Percentiles rank a stretch among this genome's conserved stretches.
phyloP scores from a whole-genome alignment of 2,797 vertebrate genomes.

The Danio choprae region DNA sequence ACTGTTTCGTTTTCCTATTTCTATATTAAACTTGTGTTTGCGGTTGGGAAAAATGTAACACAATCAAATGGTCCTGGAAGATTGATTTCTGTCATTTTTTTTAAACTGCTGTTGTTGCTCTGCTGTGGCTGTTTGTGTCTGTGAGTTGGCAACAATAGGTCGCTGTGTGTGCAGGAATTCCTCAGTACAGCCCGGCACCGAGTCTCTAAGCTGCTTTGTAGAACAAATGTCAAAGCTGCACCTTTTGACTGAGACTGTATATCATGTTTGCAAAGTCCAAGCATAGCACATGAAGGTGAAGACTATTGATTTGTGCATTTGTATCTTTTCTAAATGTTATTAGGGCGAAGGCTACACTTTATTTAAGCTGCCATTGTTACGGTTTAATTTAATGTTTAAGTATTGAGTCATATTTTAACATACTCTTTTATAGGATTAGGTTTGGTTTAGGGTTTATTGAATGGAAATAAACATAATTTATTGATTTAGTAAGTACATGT shows the following conservation, averaged over 20 bases:
- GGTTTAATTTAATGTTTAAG: no score
- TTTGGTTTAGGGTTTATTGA: no score
- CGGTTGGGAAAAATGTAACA: not conserved
- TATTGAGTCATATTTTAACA: no score
- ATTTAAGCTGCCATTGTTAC: no score
- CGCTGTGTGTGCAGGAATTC: constrained; percentile 35
- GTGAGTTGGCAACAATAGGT: constrained; percentile 36
- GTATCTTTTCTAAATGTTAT: not conserved
- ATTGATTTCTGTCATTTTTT: constrained; percentile 7
- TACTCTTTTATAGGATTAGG: no score
- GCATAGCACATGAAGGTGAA: not conserved
- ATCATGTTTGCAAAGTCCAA: not conserved
- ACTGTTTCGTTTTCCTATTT: not conserved
- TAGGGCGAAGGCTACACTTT: no score
- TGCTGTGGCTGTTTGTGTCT: constrained; percentile 15
- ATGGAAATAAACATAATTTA: no score
- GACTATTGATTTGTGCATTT: not conserved
- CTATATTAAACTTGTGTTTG: constrained; percentile 11
- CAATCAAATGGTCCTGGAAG: constrained; percentile 16
- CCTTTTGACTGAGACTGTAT: not conserved
- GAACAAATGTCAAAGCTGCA: not conserved
- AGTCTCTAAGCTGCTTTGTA: constrained; percentile 32
- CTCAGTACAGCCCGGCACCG: constrained; percentile 42
- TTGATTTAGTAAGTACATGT: no score
- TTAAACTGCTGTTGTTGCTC: not conserved